Percentiles rank a stretch among this genome's conserved stretches.
Conservation (phyloP, 2,797 vertebrate genomes). For the Micromesistius poutassou region DNA sequence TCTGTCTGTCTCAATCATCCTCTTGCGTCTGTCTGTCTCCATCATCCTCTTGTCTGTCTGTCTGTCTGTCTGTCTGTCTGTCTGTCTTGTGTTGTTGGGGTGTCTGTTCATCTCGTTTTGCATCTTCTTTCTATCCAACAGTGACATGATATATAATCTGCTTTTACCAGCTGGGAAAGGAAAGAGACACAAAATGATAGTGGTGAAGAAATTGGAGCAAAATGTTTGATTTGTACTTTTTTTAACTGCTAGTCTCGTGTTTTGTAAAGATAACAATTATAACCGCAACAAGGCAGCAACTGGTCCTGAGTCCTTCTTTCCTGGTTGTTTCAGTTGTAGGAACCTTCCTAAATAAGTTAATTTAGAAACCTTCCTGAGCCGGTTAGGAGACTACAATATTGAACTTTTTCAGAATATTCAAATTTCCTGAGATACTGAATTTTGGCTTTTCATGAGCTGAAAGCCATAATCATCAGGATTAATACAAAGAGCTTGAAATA, state of each 20-base stretch:
- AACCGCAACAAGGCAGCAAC: constrained; percentile 18
- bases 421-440: too few relatives aligned
- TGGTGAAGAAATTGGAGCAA: constrained; percentile 43
- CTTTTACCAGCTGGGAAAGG: not conserved
- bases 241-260: constrained; percentile 56
- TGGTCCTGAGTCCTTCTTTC: not conserved
- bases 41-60: not conserved
- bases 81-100: not conserved
- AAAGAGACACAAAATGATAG: not conserved
- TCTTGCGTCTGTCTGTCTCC: not conserved
- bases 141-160: not conserved
- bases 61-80: not conserved
- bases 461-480: too few relatives aligned
- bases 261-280: constrained; percentile 61
- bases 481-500: too few relatives aligned
- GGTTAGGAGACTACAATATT: too few relatives aligned
- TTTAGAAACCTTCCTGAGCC: too few relatives aligned
- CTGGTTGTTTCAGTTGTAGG: not conserved
- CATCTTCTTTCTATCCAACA: not conserved
- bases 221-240: constrained; percentile 56
- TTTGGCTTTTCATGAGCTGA: too few relatives aligned
- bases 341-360: too few relatives aligned
- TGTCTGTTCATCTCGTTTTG: not conserved
- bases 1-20: too few relatives aligned
- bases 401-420: too few relatives aligned